Evolutionary conservation across 2,113 vertebrate species (phyloP), one percentile per base, ranked within the genome.

Genomic region (Lipotes vexillifer): DNA sequence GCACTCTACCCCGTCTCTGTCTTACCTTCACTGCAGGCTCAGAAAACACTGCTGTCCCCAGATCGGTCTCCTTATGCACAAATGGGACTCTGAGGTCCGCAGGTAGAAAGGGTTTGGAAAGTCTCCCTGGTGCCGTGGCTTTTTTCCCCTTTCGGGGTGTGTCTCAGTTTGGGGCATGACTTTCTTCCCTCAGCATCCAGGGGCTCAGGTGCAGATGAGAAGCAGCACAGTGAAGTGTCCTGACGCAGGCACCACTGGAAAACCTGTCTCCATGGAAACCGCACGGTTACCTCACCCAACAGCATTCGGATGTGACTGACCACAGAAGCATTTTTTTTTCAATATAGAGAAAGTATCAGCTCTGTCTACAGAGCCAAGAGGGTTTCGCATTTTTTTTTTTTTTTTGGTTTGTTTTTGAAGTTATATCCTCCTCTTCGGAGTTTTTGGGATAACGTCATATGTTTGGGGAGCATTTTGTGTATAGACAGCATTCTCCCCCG

Each of bases 261-360:
- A 80, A 80, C 72, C 17, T 3, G 21, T 98, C 52, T 82, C 96
- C 77, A 95, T 91, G 84, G 93, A 88, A 98, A 95, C 94, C 38
- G 14, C 2, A 52, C 57, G 20, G 69, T 96, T 90, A 97, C 93
- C 88, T 97, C 97, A 97, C 94, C 81, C 89, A 96, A 97, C 88
- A 98, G 41, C 77, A 55, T 85, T 94, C 90, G 97, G 95, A 96
- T 98, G 93, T 97, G 91, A 92, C 52, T 83, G 84, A 86, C 72
- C 75, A 93, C 74, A 87, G 94, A 90, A 90, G 7, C 44, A 57
- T 33, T 90, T 96, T 96, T 36, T 63, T 36, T 68, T 49, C 1
- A 31, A 83, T 63, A 65, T 38, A 94, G 63, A 95, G 33, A 65
- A 41, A 96, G 49, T 80, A 96, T 89, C 63, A 82, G 59, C 55